A percentile compares a stretch with the other conserved stretches of the same genome.
Conservation (phyloP, 2,113 vertebrate species). For the Stomatorhinus ivindoensis region DNA sequence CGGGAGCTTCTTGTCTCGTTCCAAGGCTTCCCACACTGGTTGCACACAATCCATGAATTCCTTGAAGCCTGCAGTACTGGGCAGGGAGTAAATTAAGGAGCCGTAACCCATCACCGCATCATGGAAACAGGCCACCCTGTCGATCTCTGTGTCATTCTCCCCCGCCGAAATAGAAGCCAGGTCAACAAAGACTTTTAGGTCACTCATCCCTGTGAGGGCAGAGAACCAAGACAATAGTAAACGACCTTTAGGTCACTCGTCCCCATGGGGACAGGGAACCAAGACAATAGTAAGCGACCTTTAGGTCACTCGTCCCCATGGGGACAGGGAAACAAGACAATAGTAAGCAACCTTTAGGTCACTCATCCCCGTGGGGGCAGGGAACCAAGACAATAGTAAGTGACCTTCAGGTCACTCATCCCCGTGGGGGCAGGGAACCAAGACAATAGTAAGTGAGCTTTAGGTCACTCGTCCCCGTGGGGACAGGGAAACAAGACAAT, state of each 20-base stretch:
- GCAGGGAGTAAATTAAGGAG: constrained; percentile 53
- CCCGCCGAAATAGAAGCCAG: constrained; percentile 62
- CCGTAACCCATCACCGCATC: constrained; percentile 57
- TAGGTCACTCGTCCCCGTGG: too few relatives aligned
- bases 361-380: neutral
- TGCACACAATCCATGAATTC: constrained; percentile 44
- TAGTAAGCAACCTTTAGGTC: neutral
- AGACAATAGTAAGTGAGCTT: neutral
- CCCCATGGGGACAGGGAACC: neutral
- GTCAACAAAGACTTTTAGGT: constrained; percentile 61
- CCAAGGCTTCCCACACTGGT: constrained; percentile 50
- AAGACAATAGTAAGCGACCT: neutral
- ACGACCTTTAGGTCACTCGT: neutral
- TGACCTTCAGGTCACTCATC: too few relatives aligned
- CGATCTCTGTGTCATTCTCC: constrained; percentile 62
- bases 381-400: too few relatives aligned
- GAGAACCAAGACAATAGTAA: neutral
- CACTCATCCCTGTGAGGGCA: constrained; percentile 47
- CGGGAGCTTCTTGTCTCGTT: constrained; percentile 51
- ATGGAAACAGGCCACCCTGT: constrained; percentile 59
- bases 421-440: neutral
- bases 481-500: too few relatives aligned
- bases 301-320: neutral
- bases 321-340: neutral
- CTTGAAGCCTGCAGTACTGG: constrained; percentile 30